A percentile compares a stretch with the other conserved stretches of the same genome.
Evolutionary conservation across 2,113 vertebrate species (phyloP).

Genomic region (Bubo blakistoni): DNA sequence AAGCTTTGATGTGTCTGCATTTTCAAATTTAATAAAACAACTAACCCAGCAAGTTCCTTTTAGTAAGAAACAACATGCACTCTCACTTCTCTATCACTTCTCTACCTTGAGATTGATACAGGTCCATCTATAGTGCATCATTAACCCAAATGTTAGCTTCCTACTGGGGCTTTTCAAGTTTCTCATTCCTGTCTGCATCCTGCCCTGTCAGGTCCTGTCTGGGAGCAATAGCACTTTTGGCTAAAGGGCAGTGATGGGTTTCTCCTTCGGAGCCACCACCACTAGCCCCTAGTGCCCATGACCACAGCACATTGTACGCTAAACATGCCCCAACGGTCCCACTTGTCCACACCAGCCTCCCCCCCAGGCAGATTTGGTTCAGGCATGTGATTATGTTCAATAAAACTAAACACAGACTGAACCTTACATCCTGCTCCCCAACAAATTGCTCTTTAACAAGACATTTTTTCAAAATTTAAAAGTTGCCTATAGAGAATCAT

Average conservation of each 20-base stretch:
- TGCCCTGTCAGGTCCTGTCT: background rate
- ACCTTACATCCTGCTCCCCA: background rate
- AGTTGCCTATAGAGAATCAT: background rate
- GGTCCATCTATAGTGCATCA: too few relatives aligned
- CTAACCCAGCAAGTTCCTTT: background rate
- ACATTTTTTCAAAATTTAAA: background rate
- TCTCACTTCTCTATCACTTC: background rate
- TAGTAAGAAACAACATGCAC: background rate
- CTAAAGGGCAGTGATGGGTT: background rate
- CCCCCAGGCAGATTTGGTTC: background rate
- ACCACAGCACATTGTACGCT: fast-evolving
- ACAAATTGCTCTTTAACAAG: background rate
- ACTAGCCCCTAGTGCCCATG: fast-evolving
- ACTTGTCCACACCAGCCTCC: background rate
- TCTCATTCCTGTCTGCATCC: background rate
- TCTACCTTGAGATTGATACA: background rate
- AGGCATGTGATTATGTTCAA: background rate
- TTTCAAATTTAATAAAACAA: background rate
- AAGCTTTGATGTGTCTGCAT: background rate
- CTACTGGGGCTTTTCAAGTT: background rate
- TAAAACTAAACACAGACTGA: background rate
- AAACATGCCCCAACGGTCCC: fast-evolving
- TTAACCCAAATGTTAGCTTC: background rate
- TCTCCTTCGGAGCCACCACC: background rate
- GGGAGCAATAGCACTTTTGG: background rate